Conservation (phyloP, 2,113 vertebrate species). For the Bufo bufo region DNA sequence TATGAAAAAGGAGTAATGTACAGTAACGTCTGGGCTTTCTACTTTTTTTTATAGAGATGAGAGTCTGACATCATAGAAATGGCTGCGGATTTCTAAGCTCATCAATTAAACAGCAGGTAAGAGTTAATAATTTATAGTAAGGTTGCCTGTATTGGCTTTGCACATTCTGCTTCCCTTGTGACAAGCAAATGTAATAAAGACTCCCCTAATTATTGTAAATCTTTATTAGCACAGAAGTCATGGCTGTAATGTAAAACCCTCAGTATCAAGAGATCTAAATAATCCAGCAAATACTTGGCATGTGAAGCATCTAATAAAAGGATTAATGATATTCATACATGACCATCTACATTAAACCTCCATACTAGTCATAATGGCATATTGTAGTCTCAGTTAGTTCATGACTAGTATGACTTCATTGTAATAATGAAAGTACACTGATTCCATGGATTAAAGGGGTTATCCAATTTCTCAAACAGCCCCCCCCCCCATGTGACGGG, state of each 20-base stretch:
- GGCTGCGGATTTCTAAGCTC: conserved; percentile 10
- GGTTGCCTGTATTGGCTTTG: background rate
- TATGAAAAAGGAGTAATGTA: background rate
- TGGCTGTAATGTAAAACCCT: background rate
- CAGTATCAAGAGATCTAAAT: background rate
- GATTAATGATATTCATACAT: background rate
- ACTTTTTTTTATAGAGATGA: background rate
- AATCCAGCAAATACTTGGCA: background rate
- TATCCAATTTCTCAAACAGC: no score
- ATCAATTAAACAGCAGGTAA: conserved; percentile 43
- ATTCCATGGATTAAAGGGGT: no score
- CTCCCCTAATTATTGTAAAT: conserved; percentile 7
- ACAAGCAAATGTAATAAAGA: background rate
- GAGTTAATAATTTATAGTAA: conserved; percentile 44
- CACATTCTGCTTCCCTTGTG: background rate
- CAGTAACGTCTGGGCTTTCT: background rate
- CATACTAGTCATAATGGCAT: background rate
- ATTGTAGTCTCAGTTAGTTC: background rate
- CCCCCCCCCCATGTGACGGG: no score
- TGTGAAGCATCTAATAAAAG: background rate
- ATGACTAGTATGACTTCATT: background rate
- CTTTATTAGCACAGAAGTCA: background rate
- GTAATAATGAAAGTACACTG: no score
- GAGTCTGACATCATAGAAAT: background rate
- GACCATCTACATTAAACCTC: background rate